These are phyloP conservation scores for Premnoplex brunnescens DNA, from an alignment of 2,797 vertebrate species.

Conservation along the genomic window DNA sequence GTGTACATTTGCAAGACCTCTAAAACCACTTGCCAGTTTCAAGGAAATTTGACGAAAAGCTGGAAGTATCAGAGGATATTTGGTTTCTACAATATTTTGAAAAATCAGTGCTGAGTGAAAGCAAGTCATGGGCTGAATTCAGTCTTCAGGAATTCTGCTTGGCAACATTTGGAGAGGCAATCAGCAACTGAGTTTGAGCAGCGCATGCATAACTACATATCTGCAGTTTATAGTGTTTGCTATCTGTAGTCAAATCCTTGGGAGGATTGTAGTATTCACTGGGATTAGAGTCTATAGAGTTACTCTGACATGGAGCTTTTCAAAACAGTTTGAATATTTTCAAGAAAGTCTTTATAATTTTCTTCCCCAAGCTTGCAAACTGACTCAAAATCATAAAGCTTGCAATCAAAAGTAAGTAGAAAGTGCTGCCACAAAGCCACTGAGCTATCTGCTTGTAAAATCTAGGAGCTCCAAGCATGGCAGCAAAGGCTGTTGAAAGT, in stretches of 20 bases:
- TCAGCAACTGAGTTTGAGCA: background rate
- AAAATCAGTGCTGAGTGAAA: background rate
- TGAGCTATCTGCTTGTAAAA: background rate
- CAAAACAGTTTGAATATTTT: background rate
- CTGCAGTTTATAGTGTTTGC: rapidly evolving
- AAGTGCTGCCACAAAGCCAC: background rate
- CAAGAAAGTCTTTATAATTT: background rate
- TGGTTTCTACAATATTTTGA: background rate
- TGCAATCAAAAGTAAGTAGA: background rate
- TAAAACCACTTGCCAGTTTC: background rate
- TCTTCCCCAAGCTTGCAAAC: background rate
- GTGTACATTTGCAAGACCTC: background rate
- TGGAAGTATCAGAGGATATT: background rate
- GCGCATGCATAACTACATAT: background rate
- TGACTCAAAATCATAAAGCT: background rate
- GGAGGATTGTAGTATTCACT: background rate
- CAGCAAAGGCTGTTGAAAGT: background rate
- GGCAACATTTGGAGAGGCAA: background rate
- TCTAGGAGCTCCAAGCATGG: background rate
- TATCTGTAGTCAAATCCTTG: background rate
- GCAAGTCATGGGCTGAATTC: background rate
- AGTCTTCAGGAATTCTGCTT: background rate
- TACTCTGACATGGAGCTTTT: background rate
- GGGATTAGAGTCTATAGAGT: background rate
- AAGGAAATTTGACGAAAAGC: background rate